Percentiles rank a stretch among this genome's conserved stretches.
phyloP scores from a whole-genome alignment of 2,113 vertebrate genomes.

The Siphamia tubifer region DNA sequence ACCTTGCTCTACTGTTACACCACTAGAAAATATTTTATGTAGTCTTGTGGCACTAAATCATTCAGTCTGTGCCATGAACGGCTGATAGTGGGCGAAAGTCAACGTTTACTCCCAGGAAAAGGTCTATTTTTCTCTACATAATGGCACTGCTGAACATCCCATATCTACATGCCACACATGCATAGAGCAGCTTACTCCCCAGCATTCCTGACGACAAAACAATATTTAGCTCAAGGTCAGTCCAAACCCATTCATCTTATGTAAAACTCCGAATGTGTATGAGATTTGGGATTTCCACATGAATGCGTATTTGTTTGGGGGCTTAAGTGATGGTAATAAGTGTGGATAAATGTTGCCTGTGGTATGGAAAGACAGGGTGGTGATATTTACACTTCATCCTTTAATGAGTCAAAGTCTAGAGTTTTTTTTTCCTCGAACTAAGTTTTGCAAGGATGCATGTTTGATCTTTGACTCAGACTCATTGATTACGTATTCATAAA shows the following conservation, averaged over 20 bases:
- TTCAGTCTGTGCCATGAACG: not conserved
- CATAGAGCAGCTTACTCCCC: not conserved
- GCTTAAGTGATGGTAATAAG: not conserved
- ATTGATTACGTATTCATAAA: conserved; percentile 62
- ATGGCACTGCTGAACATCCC: not conserved
- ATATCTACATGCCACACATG: not conserved
- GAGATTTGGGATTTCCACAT: not conserved
- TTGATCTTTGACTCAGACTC: conserved; percentile 44
- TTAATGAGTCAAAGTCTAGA: conserved; percentile 46
- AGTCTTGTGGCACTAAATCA: not conserved
- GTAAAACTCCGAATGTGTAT: not conserved
- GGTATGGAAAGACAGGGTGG: not conserved
- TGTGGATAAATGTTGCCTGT: not conserved
- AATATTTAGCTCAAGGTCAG: not conserved
- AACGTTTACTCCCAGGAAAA: not conserved
- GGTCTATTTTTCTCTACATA: not conserved
- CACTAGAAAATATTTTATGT: not conserved
- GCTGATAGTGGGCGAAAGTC: not conserved
- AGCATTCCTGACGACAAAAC: not conserved
- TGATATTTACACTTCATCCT: conserved; percentile 40
- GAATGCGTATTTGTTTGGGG: not conserved
- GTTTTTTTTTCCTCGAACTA: conserved; percentile 23
- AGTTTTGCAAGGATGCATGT: not conserved
- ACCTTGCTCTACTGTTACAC: not conserved
- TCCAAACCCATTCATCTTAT: not conserved